Evolutionary conservation across 2,797 vertebrate species (phyloP), one percentile per base, ranked within the genome.

Genomic region (Carduelis carduelis): DNA sequence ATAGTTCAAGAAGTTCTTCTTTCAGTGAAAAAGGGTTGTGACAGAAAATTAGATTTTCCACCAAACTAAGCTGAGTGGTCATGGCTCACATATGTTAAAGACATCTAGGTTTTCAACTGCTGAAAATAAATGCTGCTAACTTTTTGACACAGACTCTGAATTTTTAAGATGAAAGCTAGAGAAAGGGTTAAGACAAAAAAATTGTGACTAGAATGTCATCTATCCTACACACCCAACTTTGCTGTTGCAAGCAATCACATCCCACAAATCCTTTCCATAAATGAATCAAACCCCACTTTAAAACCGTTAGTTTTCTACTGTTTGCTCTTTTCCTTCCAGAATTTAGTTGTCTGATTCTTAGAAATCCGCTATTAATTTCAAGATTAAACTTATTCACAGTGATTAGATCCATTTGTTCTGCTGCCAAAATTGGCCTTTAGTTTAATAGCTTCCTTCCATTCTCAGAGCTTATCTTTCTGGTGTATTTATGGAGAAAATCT

Each of bases 381-480:
- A 91, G 26, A 43, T 80, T 93, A 77, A 89, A 64, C 89, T 91
- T 85, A 89, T 89, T 86, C 87, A 75, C 22, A 78, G 49, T 86
- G 68, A 91, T 96, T 92, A 95, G 30, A 91, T 68, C 50, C 88
- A 91, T 96, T 93, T 93, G 70, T 94, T 95, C 85, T 90, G 72
- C 80, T 95, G 91, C 55, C 85, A 96, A 55, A 95, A 88, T 26
- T 84, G 72, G 35, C 80, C 83, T 90, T 91, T 87, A 93, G 60
- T 81, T 95, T 83, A 84, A 94, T 65, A 81, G 39, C 44, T 81
- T 65, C 52, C 79, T 86, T 95, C 55, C 63, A 50, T 90, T 71
- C 80, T 69, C 35, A 28, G 17, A 64, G 76, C 53, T 92, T 95
- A 89, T 96, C 84, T 89, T 91, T 56, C 69, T 83, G 39, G 20